Conservation (phyloP, 1,140 invertebrate species). For the Drosophila pruinosa region DNA sequence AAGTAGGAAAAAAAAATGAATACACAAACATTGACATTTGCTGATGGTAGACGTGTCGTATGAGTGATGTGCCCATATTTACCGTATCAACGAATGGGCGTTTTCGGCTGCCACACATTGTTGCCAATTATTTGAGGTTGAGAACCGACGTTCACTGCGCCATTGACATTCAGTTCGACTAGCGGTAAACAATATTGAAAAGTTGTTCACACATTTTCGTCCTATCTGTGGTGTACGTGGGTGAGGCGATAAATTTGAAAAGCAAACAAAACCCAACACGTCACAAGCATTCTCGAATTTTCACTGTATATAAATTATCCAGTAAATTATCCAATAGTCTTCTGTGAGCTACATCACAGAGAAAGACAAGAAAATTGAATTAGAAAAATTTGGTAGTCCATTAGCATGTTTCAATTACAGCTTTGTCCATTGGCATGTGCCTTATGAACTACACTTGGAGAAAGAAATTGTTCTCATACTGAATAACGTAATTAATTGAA, state of each 20-base stretch:
- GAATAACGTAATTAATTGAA: not conserved
- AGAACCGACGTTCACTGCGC: not conserved
- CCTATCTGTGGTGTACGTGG: not conserved
- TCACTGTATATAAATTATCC: slow-evolving; percentile 12
- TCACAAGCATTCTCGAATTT: too few species aligned
- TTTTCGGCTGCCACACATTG: slow-evolving; percentile 10
- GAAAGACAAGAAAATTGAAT: slow-evolving; percentile 14
- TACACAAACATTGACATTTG: slow-evolving; percentile 14
- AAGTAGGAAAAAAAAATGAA: not conserved
- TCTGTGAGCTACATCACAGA: not conserved
- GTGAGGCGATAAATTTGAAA: slow-evolving; percentile 45
- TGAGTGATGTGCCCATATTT: slow-evolving; percentile 39
- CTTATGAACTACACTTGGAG: not conserved
- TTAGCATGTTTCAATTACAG: slow-evolving; percentile 7
- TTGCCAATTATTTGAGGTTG: slow-evolving; percentile 2
- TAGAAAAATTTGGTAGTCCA: slow-evolving; percentile 14
- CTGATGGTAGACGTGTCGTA: slow-evolving; percentile 35
- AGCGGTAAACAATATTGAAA: slow-evolving; percentile 36
- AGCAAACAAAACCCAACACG: slow-evolving; percentile 1
- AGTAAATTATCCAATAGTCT: slow-evolving; percentile 14
- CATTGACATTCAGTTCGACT: slow-evolving; percentile 6
- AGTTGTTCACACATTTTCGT: slow-evolving; percentile 6
- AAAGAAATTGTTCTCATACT: too few species aligned
- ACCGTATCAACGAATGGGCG: slow-evolving; percentile 10
- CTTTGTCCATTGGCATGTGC: too few species aligned